Base-by-base conservation (phyloP, 2,113 vertebrate species). In the Sylvilagus bachmani region DNA sequence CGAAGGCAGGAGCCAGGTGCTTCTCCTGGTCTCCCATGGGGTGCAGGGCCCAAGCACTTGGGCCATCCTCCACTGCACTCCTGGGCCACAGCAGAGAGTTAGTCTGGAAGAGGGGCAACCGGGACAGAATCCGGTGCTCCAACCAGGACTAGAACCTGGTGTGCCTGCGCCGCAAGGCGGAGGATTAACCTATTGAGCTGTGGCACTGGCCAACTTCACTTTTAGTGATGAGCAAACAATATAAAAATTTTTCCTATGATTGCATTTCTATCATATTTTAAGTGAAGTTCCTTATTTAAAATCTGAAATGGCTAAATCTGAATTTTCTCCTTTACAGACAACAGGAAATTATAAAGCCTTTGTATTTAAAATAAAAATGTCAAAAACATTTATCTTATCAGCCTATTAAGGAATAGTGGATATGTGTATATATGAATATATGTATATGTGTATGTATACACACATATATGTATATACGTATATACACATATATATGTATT, bases 261-360 rank as follows among this genome's bases (percentile, higher is more conserved):
- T 90, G 27, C 21, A 55, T 70, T 88, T 84, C 61, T 88, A 31
- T 90, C 69, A n/a, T 70, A 36, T 89, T 97, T 90, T 80, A 86
- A 74, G 78, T 77, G 21, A 51, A 0, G 2, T 67, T 73, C 62
- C 19, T 73, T 86, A 55, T 61, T 89, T 94, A 79, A 38, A 53
- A 66, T 66, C 44, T 91, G 51, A 83, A 70, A 44, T 90, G 33
- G 7, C 22, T 77, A 87, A 67, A 49, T 74, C 21, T 79, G 8
- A 88, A 17, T 70, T 89, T 90, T 82, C 6, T 10, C 17, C 4
- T 19, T 24, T 38, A 33, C 10, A 71, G 58, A 79, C 95, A 84
- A 88, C 61, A 33, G 22, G 27, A 90, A 44, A 33, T 88, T 88
- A 67, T 22, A 55, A 38, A 44, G 19, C 29, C 1, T 73, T 87